These are phyloP conservation scores for Engystomops pustulosus DNA, from an alignment of 2,113 vertebrate species.

Conservation along the genomic window DNA sequence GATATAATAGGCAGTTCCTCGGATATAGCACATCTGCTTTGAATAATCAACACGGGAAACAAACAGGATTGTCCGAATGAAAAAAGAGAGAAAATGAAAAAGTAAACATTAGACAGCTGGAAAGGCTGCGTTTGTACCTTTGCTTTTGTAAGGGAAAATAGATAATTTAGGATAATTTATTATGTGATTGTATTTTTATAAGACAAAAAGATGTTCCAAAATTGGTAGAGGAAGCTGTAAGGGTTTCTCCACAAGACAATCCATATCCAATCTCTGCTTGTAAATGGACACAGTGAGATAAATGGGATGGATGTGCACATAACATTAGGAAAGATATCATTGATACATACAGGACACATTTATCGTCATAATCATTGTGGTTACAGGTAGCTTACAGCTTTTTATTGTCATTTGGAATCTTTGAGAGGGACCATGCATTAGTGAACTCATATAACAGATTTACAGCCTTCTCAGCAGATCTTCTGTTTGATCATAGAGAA, in stretches of 20 bases:
- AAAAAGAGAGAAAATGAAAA: slow-evolving; percentile 53
- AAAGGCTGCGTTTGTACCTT: slow-evolving; percentile 25
- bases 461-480: background rate
- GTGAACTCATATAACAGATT: background rate
- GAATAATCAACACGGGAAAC: slow-evolving; percentile 53
- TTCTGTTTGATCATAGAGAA: too few species aligned
- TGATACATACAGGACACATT: background rate
- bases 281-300: background rate
- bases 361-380: background rate
- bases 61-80: slow-evolving; percentile 52
- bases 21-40: slow-evolving; percentile 60
- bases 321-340: background rate
- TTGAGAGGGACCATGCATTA: too few species aligned
- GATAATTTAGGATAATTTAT: background rate
- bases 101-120: slow-evolving; percentile 48
- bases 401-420: too few species aligned
- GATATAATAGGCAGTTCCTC: slow-evolving; percentile 46
- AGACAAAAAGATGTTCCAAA: background rate
- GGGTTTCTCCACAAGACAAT: background rate
- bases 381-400: background rate
- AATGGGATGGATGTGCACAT: background rate
- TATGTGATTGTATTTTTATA: background rate
- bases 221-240: slow-evolving; percentile 24
- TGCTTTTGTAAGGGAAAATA: slow-evolving; percentile 18
- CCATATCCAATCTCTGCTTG: background rate